Percentiles rank a stretch among this genome's conserved stretches.
Evolutionary conservation across 2,797 vertebrate species (phyloP).

Genomic region (Picus viridis): DNA sequence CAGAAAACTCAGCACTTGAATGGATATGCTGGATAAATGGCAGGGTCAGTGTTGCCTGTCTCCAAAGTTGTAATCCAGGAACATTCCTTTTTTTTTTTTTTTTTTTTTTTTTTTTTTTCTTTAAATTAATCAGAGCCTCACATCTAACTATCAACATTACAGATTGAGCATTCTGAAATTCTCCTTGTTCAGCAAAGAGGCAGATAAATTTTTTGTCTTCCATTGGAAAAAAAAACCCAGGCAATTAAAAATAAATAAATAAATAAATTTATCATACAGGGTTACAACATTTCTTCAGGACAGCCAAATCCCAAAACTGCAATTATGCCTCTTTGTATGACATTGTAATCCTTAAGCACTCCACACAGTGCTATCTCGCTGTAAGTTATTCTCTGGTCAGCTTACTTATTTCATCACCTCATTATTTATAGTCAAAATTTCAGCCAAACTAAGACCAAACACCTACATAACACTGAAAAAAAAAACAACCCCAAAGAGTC

Average conservation of each 20-base stretch:
- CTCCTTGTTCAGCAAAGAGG: not conserved
- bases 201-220: not conserved
- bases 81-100: too few species aligned
- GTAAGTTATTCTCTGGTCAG: constrained; percentile 59
- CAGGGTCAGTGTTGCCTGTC: not conserved
- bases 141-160: not conserved
- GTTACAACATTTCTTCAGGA: not conserved
- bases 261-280: not conserved
- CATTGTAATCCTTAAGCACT: not conserved
- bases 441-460: constrained; percentile 72
- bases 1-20: not conserved
- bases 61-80: not conserved
- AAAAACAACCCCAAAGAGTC: not conserved
- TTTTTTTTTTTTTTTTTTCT: not conserved
- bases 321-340: not conserved
- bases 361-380: not conserved
- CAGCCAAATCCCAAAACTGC: not conserved
- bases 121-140: not conserved
- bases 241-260: too few species aligned
- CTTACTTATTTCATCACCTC: constrained; percentile 56
- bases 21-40: not conserved
- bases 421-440: constrained; percentile 75
- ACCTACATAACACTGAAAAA: constrained; percentile 69
- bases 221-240: not conserved
- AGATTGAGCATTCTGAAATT: not conserved